phyloP scores from a whole-genome alignment of 2,888 invertebrate genomes.

The Salticus scenicus region DNA sequence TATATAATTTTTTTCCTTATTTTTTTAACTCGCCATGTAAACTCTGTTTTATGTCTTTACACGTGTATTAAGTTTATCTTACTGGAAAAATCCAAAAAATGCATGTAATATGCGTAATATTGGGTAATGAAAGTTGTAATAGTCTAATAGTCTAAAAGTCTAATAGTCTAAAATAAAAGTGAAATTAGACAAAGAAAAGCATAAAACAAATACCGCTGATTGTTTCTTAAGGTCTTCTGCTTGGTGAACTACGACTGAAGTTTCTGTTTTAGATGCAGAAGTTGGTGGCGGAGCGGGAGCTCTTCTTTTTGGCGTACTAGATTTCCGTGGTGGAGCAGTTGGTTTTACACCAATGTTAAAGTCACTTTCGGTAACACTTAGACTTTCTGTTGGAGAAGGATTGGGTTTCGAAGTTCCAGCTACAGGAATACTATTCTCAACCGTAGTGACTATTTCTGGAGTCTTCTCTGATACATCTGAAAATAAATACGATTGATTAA shows the following conservation, averaged over 20 bases:
- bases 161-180: too few species aligned
- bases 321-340: constrained; percentile 56
- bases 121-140: too few species aligned
- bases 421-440: neutral
- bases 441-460: neutral
- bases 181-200: too few species aligned
- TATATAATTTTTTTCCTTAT: too few species aligned
- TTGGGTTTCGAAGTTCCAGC: neutral
- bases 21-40: too few species aligned
- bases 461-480: neutral
- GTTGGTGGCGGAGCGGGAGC: constrained; percentile 72
- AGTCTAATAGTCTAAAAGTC: too few species aligned
- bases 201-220: neutral
- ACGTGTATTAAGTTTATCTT: too few species aligned
- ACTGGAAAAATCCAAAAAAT: too few species aligned
- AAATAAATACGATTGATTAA: neutral
- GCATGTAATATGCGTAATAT: too few species aligned
- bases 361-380: neutral
- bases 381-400: neutral
- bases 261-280: constrained; percentile 55
- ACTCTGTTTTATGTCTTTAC: too few species aligned
- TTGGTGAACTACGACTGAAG: constrained; percentile 66
- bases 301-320: constrained; percentile 72
- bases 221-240: constrained; percentile 7
- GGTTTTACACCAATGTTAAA: constrained; percentile 23